Evolutionary conservation across 2,888 invertebrate genomes (phyloP), one percentile per base, ranked within the genome.

Genomic region (Hartigia nigra): DNA sequence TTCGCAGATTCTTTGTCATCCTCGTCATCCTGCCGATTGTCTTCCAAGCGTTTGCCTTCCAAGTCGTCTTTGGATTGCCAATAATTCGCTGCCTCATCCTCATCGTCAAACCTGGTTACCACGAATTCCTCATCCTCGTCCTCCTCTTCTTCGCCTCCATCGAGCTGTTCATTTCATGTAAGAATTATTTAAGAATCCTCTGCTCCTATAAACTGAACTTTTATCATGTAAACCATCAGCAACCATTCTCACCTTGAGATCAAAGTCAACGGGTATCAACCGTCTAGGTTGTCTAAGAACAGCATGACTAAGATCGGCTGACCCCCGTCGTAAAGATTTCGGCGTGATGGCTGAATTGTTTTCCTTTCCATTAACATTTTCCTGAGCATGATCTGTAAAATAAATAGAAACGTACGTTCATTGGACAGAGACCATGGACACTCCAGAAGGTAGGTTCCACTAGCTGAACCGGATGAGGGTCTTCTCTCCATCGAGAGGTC

Each of bases 81-180:
- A 37, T 83, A 87, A 78, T 84, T 85, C 23, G 84, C 77, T 0
- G 86, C 34, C 11, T 86, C 89, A 1, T 85, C 86, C 32, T 87
- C 87, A 75, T 89, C 89, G 23, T 90, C 89, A 72, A 90, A 89
- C 77, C 89, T 87, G 5, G 88, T 86, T 12, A 88, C 87, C 12
- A 85, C 84, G 76, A 87, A 87, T 55, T 89, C 89, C 72, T 90
- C 90, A 69, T 92, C 92, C 69, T 92, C 92, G 31, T 93, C 93
- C 74, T 94, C 93, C 78, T 93, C 92, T 80, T 91, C 90, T 78
- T 92, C 92, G 69, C 91, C 92, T 74, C 91, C 92, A 79, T 92
- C 92, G 74, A 90, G 85, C 91, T 92, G 87, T 5, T 86, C 82
- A 70, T 82, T 69, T 23, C 70, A 69, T 31, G 2, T 55, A 55